Base-by-base conservation (phyloP, 2,888 invertebrate species). In the Subacronicta megacephala region DNA sequence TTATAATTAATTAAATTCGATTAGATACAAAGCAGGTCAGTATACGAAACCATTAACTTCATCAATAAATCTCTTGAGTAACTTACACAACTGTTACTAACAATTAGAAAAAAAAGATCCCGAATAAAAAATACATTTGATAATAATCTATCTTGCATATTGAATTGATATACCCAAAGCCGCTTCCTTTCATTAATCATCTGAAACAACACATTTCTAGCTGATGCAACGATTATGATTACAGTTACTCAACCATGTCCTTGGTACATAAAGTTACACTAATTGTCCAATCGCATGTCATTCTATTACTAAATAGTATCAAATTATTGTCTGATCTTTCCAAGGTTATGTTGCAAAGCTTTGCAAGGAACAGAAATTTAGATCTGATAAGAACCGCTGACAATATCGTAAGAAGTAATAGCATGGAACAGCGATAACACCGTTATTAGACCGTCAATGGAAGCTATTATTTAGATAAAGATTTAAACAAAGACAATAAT, bases 341-440 rank as follows among this genome's bases (percentile, higher is more conserved):
- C 64, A 69, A 76, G 77, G 74, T 54, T 37, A 33, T 26, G 40
- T 56, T 73, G 59, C 77, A 50, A 57, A 55, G 66, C 59, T 55
- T 47, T 65, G 31, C 20, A 54, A 33, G 31, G 45, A 67, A 62
- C 40, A 38, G 55, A 52, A 54, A 47, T 35, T 10, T 17, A 18
- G 18, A 72, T 61, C 63, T 57, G 73, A 68, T 68, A 72, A 59
- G 36, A 45, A 31, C 23, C 17, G 50, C 46, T 54, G 59, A 61
- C 54, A 43, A 38, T 35, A 38, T 46, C n/a, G 45, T 42, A 52
- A 23, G 7, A 36, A 55, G 41, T 60, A 47, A 41, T 45, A 3
- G 6, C 17, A 23, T n/a, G 26, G 41, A 20, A 36, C 16, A 47
- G n/a, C 6, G 7, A 9, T 16, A 4, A 13, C 7, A 31, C 17